Evolutionary conservation across 2,888 invertebrate species (phyloP), one percentile per base, ranked within the genome.

Genomic region (Drosophila fungiperda): DNA sequence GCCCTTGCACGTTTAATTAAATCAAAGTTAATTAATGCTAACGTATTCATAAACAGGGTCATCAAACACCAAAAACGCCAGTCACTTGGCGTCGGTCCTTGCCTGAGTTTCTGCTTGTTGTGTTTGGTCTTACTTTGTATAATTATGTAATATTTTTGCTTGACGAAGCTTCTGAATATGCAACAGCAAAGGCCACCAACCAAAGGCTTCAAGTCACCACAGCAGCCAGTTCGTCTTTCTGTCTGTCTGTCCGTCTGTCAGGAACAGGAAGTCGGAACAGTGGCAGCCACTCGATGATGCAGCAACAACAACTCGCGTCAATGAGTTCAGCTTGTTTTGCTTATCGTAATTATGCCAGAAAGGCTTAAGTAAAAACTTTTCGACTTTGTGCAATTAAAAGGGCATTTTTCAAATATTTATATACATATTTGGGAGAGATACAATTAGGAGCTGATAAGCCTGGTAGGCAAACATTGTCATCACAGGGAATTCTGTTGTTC

Each of bases 21-120:
- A 92, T 92, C 92, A 89, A 89, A 91, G 87, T 90, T 91, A 92
- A 92, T 92, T 92, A 92, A 91, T 90, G 90, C 90, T 87, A 89
- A 90, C 87, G 82, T 88, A 90, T 90, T 90, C 89, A 90, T 89
- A 90, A 90, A 88, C 89, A 87, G 87, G 82, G 87, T 88, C 87
- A 87, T 86, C 86, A 86, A 88, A 82, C 86, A 86, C 82, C 83
- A 76, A 76, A 45, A 88, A 82, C 73, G 72, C 61, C 68, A 74
- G 70, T 69, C 68, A 58, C 59, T 73, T 32, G 58, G 49, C 17
- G 23, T 36, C 33, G 53, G 69, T 74, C 55, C 65, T 70, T 52
- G 58, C 50, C 8, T 15, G 42, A n/a, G 32, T 50, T 40, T 26
- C 29, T 63, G 32, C 48, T 35, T 66, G 69, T 64, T 68, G 29